Percentiles rank a stretch among this genome's conserved stretches.
Evolutionary conservation across 2,113 vertebrate genomes (phyloP).

Genomic region (Xenopus tropicalis): UCB_Xtro_10.0 CM004451.2:36452001-36452500

Average conservation of each 20-base stretch:
- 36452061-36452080: slow-evolving; percentile 26
- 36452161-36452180: slow-evolving; percentile 36
- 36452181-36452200: slow-evolving; percentile 47
- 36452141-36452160: neutral
- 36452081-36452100: slow-evolving; percentile 31
- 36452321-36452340: too few species aligned
- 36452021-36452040: slow-evolving; percentile 43
- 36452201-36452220: slow-evolving; percentile 60
- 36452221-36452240: slow-evolving; percentile 63
- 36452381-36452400: too few species aligned
- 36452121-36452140: neutral
- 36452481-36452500: too few species aligned
- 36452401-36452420: too few species aligned
- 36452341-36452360: too few species aligned
- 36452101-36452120: slow-evolving; percentile 42
- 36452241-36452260: slow-evolving; percentile 66
- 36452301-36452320: neutral
- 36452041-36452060: slow-evolving; percentile 45
- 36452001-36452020: slow-evolving; percentile 48
- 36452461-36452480: too few species aligned
- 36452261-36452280: slow-evolving; percentile 9
- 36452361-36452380: too few species aligned
- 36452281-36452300: neutral
- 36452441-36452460: too few species aligned
- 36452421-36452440: too few species aligned